phyloP scores from a whole-genome alignment of 64 coral and sea anemone genomes.

The Dendrophyllia cribrosa region DNA sequence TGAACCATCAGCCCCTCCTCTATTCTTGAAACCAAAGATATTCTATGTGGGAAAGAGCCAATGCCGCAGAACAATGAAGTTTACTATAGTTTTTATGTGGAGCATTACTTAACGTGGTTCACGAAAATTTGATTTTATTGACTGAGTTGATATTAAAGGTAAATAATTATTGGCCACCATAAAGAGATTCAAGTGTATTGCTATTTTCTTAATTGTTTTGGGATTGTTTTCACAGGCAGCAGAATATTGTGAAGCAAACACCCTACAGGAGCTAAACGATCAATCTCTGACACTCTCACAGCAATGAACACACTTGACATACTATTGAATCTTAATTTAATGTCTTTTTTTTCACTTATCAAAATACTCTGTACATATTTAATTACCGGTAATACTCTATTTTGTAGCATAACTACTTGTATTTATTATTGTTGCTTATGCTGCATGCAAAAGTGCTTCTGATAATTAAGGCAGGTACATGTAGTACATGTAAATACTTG shows the following conservation, averaged over 20 bases:
- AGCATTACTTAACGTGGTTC: too few relatives aligned
- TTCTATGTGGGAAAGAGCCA: too few relatives aligned
- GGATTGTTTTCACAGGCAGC: conserved; percentile 30
- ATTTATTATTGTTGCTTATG: background rate
- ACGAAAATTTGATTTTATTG: too few relatives aligned
- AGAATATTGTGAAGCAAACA: conserved; percentile 45
- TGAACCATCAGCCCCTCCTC: too few relatives aligned
- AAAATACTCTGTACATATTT: conserved; percentile 40
- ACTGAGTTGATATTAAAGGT: too few relatives aligned
- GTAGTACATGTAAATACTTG: too few relatives aligned
- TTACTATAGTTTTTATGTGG: too few relatives aligned
- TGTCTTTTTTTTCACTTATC: background rate
- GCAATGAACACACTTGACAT: background rate
- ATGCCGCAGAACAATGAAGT: too few relatives aligned
- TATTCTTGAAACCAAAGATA: too few relatives aligned
- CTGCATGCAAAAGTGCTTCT: too few relatives aligned
- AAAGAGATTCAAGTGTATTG: background rate
- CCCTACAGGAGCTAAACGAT: conserved; percentile 22
- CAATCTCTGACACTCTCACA: conserved; percentile 21
- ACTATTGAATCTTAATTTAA: background rate
- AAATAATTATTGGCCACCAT: too few relatives aligned
- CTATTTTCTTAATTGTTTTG: background rate
- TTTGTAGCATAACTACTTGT: background rate
- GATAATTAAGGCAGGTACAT: too few relatives aligned
- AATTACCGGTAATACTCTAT: background rate